phyloP scores from a whole-genome alignment of 2,888 invertebrate species.

The Norana najaformis region DNA sequence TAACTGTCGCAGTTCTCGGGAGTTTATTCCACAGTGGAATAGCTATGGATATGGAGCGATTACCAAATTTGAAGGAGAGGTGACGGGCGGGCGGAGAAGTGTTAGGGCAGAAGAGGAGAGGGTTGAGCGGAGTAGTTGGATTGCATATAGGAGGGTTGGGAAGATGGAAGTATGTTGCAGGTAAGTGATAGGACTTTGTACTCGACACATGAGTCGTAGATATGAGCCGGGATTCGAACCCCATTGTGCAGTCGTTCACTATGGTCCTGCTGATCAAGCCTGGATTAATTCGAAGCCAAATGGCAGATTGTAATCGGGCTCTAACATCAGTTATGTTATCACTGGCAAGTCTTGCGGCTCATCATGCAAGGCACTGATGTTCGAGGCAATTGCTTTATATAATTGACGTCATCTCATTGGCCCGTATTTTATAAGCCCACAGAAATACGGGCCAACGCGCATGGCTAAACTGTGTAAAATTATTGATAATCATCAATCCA shows the following conservation, averaged over 20 bases:
- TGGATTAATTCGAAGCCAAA: background rate
- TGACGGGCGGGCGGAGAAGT: too few relatives aligned
- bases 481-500: too few relatives aligned
- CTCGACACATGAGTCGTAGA: too few relatives aligned
- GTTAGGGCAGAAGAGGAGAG: too few relatives aligned
- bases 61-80: too few relatives aligned
- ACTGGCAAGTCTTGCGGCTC: background rate
- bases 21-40: too few relatives aligned
- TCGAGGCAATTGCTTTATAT: background rate
- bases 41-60: too few relatives aligned
- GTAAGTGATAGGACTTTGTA: too few relatives aligned
- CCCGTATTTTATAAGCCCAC: background rate
- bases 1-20: too few relatives aligned
- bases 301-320: background rate
- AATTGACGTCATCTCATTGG: background rate
- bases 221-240: background rate
- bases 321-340: background rate
- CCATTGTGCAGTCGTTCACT: background rate
- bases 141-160: too few relatives aligned
- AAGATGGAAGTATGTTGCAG: too few relatives aligned
- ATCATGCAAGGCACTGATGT: background rate
- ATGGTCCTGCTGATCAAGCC: background rate
- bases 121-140: too few relatives aligned
- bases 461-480: background rate
- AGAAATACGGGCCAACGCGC: background rate